Conservation (phyloP, 2,113 vertebrate genomes). For the Dicerorhinus sumatrensis region DNA sequence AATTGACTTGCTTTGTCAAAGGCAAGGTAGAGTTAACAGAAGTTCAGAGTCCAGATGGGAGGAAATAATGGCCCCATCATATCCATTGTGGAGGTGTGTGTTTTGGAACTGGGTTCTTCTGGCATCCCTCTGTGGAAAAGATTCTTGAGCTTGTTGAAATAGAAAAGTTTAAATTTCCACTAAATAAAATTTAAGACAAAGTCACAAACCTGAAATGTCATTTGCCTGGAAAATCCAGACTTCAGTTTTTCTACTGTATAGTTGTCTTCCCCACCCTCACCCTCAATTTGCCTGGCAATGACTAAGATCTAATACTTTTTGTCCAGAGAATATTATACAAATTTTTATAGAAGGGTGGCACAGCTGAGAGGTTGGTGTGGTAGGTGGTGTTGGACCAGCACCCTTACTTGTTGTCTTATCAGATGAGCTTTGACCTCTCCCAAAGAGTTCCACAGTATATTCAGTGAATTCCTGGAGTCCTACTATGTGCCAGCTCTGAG, state of each 20-base stretch:
- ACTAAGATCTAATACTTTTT: neutral
- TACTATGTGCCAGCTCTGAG: neutral
- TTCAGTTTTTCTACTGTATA: neutral
- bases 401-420: neutral
- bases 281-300: neutral
- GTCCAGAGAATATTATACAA: neutral
- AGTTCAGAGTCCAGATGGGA: neutral
- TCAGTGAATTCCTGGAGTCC: neutral
- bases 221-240: constrained; percentile 18
- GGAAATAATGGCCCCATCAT: neutral
- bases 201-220: neutral
- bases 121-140: neutral
- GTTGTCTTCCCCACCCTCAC: neutral
- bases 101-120: neutral
- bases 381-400: neutral
- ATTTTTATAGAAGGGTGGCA: neutral
- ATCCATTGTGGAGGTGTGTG: neutral
- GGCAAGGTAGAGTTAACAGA: neutral
- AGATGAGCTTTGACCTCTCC: neutral
- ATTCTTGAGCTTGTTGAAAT: neutral
- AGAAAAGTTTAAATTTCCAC: constrained; percentile 13
- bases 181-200: neutral
- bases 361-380: neutral
- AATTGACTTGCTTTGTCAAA: neutral
- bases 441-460: neutral